Conservation (phyloP, 2,797 vertebrate species). For the Cossypha heuglini region DNA sequence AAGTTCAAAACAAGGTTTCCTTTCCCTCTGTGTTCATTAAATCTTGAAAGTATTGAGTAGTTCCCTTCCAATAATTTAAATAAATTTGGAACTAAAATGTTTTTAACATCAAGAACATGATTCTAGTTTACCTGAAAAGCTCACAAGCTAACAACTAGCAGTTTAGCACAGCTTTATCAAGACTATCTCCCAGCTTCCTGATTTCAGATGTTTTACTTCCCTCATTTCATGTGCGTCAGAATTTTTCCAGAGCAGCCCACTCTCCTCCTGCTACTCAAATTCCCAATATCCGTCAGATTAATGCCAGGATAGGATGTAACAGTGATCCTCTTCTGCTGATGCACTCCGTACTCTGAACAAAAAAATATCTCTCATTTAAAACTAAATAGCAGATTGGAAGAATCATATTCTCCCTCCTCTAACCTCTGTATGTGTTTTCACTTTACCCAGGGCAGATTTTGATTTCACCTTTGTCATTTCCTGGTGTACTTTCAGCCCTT, state of each 20-base stretch:
- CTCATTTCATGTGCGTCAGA: not conserved
- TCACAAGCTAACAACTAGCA: not conserved
- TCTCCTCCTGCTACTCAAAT: not conserved
- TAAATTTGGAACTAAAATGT: not conserved
- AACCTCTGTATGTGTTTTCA: not conserved
- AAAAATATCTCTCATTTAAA: not conserved
- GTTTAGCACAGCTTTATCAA: not conserved
- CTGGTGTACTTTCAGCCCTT: not conserved
- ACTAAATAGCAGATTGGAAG: not conserved
- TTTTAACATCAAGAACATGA: accelerated
- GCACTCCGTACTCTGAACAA: not conserved
- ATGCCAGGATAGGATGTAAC: not conserved
- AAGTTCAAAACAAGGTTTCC: not conserved
- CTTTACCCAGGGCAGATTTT: not conserved
- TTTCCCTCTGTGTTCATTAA: not conserved
- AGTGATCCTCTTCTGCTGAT: not conserved
- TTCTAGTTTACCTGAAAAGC: not conserved
- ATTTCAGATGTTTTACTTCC: not conserved
- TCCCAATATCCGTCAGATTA: not conserved
- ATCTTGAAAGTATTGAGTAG: not conserved
- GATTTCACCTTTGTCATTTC: slow-evolving; percentile 22
- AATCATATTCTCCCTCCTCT: not conserved
- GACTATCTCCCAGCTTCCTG: not conserved
- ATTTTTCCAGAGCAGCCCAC: not conserved
- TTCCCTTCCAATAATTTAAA: not conserved